Percentiles rank a stretch among this genome's conserved stretches.
These are phyloP conservation scores for Falco columbarius DNA, from an alignment of 2,797 vertebrate species.

Conservation along the genomic window DNA sequence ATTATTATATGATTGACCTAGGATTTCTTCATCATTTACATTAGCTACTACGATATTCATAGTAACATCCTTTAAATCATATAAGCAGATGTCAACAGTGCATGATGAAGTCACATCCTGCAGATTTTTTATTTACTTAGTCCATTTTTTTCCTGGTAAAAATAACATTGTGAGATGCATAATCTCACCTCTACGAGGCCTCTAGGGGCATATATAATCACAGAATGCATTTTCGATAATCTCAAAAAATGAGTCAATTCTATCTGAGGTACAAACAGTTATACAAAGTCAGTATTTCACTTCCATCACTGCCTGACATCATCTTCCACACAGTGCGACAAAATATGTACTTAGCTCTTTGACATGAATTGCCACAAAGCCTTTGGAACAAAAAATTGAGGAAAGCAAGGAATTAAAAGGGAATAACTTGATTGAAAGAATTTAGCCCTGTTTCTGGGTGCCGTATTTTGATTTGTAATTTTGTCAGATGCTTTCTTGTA, in stretches of 20 bases:
- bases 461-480: neutral
- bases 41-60: conserved; percentile 48
- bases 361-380: neutral
- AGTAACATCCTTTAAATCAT: conserved; percentile 63
- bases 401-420: neutral
- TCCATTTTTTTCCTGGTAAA: neutral
- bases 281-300: conserved; percentile 14
- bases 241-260: conserved; percentile 32
- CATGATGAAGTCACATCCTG: conserved; percentile 47
- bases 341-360: conserved; percentile 41
- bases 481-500: neutral
- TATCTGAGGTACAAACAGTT: conserved; percentile 13
- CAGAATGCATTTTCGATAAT: conserved; percentile 36
- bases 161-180: conserved; percentile 27
- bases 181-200: conserved; percentile 17
- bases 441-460: neutral
- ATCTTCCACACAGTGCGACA: neutral
- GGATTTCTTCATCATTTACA: conserved; percentile 63
- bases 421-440: neutral
- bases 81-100: conserved; percentile 43
- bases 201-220: neutral
- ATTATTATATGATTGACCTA: conserved; percentile 67
- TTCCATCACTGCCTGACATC: conserved; percentile 38
- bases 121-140: conserved; percentile 48
- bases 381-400: neutral